These are phyloP conservation scores for Monoplex corrugatus DNA, from an alignment of 2,888 invertebrate genomes.

Conservation along the genomic window DNA sequence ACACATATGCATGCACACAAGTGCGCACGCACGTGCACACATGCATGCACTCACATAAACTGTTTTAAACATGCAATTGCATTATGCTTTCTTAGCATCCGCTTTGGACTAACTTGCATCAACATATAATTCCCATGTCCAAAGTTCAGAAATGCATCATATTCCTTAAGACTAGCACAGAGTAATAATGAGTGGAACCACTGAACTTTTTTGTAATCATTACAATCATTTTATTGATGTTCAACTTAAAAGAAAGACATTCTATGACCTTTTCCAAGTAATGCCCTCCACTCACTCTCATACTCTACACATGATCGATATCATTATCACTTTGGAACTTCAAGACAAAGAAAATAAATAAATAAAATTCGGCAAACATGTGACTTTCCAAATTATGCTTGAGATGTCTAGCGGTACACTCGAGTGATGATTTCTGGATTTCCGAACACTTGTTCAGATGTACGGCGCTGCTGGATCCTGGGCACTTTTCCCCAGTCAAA, in stretches of 20 bases:
- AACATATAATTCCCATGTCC: too few relatives aligned
- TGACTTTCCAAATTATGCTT: not conserved
- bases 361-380: not conserved
- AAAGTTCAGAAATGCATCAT: too few relatives aligned
- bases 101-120: not conserved
- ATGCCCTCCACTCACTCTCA: too few relatives aligned
- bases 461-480: slow-evolving; percentile 68
- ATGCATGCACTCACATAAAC: not conserved
- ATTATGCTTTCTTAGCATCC: not conserved
- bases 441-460: slow-evolving; percentile 67
- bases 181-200: too few relatives aligned
- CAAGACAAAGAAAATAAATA: not conserved
- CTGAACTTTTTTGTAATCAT: too few relatives aligned
- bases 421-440: slow-evolving; percentile 75
- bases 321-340: too few relatives aligned
- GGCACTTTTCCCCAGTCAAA: slow-evolving; percentile 78
- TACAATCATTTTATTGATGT: too few relatives aligned
- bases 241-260: too few relatives aligned
- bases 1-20: not conserved
- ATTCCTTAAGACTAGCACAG: too few relatives aligned
- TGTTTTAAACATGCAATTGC: not conserved
- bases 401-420: slow-evolving; percentile 65
- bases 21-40: not conserved
- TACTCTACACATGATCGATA: too few relatives aligned
- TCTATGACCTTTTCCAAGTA: too few relatives aligned